Evolutionary conservation across 2,888 invertebrate genomes (phyloP).

Genomic region (Julus scandinavius): DNA sequence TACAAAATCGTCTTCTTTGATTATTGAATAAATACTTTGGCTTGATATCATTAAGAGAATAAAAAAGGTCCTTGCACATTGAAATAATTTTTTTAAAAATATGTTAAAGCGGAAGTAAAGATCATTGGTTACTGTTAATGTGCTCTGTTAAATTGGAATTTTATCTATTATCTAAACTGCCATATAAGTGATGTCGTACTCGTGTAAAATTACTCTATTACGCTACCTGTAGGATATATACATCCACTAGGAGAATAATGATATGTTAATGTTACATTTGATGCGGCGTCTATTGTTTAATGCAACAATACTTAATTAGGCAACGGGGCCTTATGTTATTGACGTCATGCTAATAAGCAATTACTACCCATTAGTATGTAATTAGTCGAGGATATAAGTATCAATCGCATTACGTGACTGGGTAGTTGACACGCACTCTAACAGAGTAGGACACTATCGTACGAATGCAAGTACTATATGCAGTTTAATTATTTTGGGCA

Average conservation of each 20-base stretch:
- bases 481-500: background rate
- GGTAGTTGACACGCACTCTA: slow-evolving; percentile 63
- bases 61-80: too few relatives aligned
- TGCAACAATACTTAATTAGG: background rate
- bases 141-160: too few relatives aligned
- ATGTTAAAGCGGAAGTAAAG: too few relatives aligned
- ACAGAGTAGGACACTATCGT: background rate
- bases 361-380: background rate
- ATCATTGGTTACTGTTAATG: too few relatives aligned
- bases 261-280: background rate
- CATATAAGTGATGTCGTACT: background rate
- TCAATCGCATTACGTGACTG: slow-evolving; percentile 64
- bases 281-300: background rate
- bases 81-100: too few relatives aligned
- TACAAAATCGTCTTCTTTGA: too few relatives aligned
- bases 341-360: background rate
- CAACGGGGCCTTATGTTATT: background rate
- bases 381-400: background rate
- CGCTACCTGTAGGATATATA: background rate
- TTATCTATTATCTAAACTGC: too few relatives aligned
- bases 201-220: background rate
- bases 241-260: background rate
- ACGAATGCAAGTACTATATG: too few relatives aligned
- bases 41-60: too few relatives aligned
- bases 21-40: too few relatives aligned